Percentiles rank a stretch among this genome's conserved stretches.
phyloP scores from a whole-genome alignment of 92 coral and sea anemone genomes.

The Paragorgia papillata region DNA sequence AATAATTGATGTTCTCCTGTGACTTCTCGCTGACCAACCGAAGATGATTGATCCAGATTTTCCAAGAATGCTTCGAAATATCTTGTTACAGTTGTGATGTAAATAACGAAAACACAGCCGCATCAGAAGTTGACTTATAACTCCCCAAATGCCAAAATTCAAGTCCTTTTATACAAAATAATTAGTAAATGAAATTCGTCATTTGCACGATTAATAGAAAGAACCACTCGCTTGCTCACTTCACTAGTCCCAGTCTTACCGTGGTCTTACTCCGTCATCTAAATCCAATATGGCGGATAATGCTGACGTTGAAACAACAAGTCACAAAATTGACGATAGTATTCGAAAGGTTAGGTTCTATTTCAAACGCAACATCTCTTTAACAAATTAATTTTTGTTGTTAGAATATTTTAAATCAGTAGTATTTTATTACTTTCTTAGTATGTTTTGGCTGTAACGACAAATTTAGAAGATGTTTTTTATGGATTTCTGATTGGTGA shows the following conservation, averaged over 20 bases:
- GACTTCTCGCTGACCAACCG: too few relatives aligned
- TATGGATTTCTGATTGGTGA: constrained; percentile 64
- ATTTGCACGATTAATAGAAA: too few relatives aligned
- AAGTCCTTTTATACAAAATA: too few relatives aligned
- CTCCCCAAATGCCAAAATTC: too few relatives aligned
- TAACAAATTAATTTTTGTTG: background rate
- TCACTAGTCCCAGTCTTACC: too few relatives aligned
- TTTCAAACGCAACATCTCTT: background rate
- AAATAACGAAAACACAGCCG: background rate
- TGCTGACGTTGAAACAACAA: background rate
- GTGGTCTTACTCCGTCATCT: too few relatives aligned
- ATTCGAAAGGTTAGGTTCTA: constrained; percentile 23
- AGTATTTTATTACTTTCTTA: background rate
- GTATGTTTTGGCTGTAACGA: constrained; percentile 44
- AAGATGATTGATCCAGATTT: too few relatives aligned
- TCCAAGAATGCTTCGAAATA: background rate
- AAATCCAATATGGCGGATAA: constrained; percentile 25
- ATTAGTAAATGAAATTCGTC: too few relatives aligned
- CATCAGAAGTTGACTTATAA: too few relatives aligned
- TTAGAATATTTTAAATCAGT: background rate
- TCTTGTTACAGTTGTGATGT: background rate
- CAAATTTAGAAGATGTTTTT: constrained; percentile 26
- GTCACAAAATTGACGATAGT: constrained; percentile 21
- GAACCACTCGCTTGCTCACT: too few relatives aligned
- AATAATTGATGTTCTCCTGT: too few relatives aligned